Evolutionary conservation across 2,113 vertebrate genomes (phyloP).

Genomic region (Gavia stellata): DNA sequence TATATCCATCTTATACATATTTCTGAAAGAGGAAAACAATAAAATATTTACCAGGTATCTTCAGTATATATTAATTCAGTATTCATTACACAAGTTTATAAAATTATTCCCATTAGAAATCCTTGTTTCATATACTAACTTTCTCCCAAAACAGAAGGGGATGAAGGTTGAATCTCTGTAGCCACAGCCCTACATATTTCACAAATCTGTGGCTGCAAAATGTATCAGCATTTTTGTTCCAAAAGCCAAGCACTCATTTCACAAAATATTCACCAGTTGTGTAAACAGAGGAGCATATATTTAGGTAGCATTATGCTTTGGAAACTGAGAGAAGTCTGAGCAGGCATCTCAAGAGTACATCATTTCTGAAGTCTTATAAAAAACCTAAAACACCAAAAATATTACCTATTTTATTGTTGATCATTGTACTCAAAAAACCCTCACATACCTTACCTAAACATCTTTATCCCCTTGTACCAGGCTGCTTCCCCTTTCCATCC

Average conservation of each 20-base stretch:
- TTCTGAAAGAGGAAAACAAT: background rate
- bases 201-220: background rate
- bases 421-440: background rate
- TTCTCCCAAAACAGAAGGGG: background rate
- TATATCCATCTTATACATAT: background rate
- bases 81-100: background rate
- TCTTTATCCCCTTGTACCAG: background rate
- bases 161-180: background rate
- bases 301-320: background rate
- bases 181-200: background rate
- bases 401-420: background rate
- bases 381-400: background rate
- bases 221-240: background rate
- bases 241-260: background rate
- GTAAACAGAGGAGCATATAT: background rate
- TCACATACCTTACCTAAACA: background rate
- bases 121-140: background rate
- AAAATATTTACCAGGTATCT: background rate
- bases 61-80: background rate
- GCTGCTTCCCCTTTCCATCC: background rate
- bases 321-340: background rate
- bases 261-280: slow-evolving; percentile 11
- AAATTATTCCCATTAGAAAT: background rate
- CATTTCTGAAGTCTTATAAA: background rate
- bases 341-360: background rate